Evolutionary conservation across 2,113 vertebrate species (phyloP).

Genomic region (Protobothrops mucrosquamatus): DNA sequence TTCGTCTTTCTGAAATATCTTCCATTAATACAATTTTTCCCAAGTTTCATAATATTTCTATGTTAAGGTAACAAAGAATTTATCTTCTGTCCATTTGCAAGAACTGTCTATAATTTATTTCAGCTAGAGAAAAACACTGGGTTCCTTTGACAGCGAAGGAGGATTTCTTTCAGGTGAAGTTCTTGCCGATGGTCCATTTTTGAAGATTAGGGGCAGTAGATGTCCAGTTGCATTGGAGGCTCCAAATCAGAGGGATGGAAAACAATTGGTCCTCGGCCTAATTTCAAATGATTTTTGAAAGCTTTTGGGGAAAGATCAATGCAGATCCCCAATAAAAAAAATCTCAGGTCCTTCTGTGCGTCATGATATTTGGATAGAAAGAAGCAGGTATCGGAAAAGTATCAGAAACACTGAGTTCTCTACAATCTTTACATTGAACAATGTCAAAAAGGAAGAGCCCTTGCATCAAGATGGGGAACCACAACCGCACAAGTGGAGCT

Average conservation of each 20-base stretch:
- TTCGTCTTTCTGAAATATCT: background rate
- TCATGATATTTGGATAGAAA: background rate
- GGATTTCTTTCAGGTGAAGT: background rate
- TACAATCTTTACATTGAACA: background rate
- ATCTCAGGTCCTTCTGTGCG: background rate
- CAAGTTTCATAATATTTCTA: background rate
- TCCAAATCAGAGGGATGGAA: background rate
- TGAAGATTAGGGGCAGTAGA: background rate
- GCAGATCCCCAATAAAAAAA: background rate
- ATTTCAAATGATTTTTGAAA: background rate
- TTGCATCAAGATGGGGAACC: background rate
- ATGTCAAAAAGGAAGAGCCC: background rate
- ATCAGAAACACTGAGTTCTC: background rate
- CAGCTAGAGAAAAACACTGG: too few relatives aligned
- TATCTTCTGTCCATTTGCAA: background rate
- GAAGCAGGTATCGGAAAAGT: background rate
- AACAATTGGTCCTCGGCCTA: background rate
- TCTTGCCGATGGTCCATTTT: background rate
- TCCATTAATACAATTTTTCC: fast-evolving
- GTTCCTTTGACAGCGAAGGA: background rate
- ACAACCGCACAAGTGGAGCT: background rate
- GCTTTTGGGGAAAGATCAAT: background rate
- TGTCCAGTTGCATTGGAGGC: background rate
- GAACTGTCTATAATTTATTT: background rate
- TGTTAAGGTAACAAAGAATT: background rate